Percentiles rank a stretch among this genome's conserved stretches.
phyloP scores from a whole-genome alignment of 1,140 invertebrate species.

The Penaeus japonicus region DNA sequence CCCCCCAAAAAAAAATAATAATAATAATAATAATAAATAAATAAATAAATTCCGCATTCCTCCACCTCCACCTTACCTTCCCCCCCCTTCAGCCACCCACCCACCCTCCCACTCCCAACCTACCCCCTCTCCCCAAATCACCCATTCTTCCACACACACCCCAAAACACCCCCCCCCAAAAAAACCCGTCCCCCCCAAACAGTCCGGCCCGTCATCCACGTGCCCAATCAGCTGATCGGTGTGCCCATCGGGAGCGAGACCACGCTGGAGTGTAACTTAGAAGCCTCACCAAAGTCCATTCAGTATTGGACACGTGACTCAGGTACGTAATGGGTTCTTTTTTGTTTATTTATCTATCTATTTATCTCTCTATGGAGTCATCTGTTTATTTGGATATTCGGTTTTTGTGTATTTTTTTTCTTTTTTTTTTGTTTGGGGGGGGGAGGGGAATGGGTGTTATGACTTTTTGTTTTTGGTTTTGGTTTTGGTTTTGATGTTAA shows the following conservation, averaged over 20 bases:
- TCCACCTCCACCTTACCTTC: neutral
- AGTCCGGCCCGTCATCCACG: constrained; percentile 62
- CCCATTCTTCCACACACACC: neutral
- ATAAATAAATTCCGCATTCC: neutral
- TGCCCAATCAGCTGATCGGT: constrained; percentile 66
- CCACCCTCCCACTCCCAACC: neutral
- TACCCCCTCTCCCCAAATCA: neutral
- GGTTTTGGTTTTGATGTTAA: neutral
- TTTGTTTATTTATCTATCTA: too few relatives aligned
- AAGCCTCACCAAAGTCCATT: constrained; percentile 65
- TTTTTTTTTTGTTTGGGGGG: too few relatives aligned
- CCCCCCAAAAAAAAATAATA: too few relatives aligned
- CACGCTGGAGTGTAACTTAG: constrained; percentile 64
- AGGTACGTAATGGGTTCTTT: constrained; percentile 59
- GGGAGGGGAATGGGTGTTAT: too few relatives aligned
- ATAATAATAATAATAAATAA: too few relatives aligned
- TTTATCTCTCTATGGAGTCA: too few relatives aligned
- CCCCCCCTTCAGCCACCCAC: neutral
- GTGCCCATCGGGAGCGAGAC: constrained; percentile 63
- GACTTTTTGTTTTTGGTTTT: neutral
- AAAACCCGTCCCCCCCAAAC: constrained; percentile 70
- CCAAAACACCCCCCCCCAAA: neutral
- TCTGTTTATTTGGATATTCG: too few relatives aligned
- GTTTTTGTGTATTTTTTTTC: too few relatives aligned
- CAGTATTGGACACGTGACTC: constrained; percentile 65